These are phyloP conservation scores for Trigoniulus corallinus DNA, from an alignment of 1,140 invertebrate genomes.

Conservation along the genomic window DNA sequence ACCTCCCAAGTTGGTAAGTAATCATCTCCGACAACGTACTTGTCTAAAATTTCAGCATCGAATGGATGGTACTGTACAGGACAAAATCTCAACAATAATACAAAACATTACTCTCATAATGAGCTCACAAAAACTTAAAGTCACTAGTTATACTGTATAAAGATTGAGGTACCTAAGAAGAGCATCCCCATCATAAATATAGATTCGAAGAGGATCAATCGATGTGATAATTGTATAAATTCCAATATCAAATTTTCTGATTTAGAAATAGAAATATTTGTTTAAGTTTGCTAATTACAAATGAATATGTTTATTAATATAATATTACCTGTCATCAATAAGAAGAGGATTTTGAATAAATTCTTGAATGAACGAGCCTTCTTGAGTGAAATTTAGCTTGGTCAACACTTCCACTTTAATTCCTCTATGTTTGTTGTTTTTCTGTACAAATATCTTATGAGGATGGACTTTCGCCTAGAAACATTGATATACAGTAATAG, in stretches of 20 bases:
- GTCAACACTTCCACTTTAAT: slow-evolving; percentile 55
- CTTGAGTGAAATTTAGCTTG: slow-evolving; percentile 50
- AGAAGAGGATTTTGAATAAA: slow-evolving; percentile 60
- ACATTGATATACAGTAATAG: slow-evolving; percentile 3
- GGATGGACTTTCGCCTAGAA: slow-evolving; percentile 41
- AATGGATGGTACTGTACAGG: slow-evolving; percentile 85
- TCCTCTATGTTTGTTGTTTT: slow-evolving; percentile 79
- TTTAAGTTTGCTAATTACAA: too few species aligned
- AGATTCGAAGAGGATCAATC: slow-evolving; percentile 71
- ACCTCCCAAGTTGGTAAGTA: slow-evolving; percentile 86
- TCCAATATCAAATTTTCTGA: slow-evolving; percentile 83
- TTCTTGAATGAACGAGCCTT: slow-evolving; percentile 77
- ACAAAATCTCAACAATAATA: slow-evolving; percentile 54
- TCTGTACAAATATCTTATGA: slow-evolving; percentile 66
- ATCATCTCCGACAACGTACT: slow-evolving; percentile 89
- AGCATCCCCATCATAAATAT: slow-evolving; percentile 75
- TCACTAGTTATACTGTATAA: too few species aligned
- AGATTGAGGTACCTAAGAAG: slow-evolving; percentile 47
- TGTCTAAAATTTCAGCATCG: slow-evolving; percentile 55
- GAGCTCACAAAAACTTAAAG: neutral
- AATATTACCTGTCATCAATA: slow-evolving; percentile 28
- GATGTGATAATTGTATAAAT: slow-evolving; percentile 86
- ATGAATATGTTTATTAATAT: neutral
- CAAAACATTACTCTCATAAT: neutral
- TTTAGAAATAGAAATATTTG: neutral